phyloP scores from a whole-genome alignment of 1,140 invertebrate genomes.

The Orchestia grillus region DNA sequence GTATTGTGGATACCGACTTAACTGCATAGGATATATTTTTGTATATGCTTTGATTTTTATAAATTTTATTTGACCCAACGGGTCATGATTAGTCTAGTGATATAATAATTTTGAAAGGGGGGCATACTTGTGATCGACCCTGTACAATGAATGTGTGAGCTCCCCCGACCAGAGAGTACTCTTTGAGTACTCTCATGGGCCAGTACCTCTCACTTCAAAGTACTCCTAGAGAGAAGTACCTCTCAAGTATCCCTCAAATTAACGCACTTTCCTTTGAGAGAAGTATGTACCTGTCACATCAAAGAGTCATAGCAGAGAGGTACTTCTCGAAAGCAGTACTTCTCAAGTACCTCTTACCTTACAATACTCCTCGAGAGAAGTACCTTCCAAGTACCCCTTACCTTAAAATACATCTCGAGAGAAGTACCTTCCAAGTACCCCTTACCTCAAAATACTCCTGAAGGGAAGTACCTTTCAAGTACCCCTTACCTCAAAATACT shows the following conservation, averaged over 20 bases:
- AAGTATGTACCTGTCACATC: too few relatives aligned
- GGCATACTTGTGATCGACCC: too few relatives aligned
- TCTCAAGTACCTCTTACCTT: not conserved
- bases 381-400: not conserved
- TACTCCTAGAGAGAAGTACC: slow-evolving; percentile 81
- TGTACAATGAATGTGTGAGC: not conserved
- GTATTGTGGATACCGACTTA: too few relatives aligned
- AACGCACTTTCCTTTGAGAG: too few relatives aligned
- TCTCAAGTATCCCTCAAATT: slow-evolving; percentile 81
- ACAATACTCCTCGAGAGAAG: not conserved
- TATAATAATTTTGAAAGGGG: too few relatives aligned
- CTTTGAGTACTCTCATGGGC: slow-evolving; percentile 69
- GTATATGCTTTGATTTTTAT: too few relatives aligned
- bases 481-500: slow-evolving; percentile 77
- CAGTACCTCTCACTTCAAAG: slow-evolving; percentile 73
- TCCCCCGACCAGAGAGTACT: not conserved
- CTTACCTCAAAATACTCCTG: slow-evolving; percentile 80
- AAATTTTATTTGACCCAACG: too few relatives aligned
- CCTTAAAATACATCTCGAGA: slow-evolving; percentile 70
- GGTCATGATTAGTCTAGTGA: too few relatives aligned
- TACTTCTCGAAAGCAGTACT: too few relatives aligned
- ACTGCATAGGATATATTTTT: too few relatives aligned
- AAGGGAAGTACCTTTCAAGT: slow-evolving; percentile 78
- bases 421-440: slow-evolving; percentile 81
- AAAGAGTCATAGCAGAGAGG: too few relatives aligned